A percentile compares a stretch with the other conserved stretches of the same genome.
Evolutionary conservation across 2,888 invertebrate species (phyloP).

Genomic region (Mamestra brassicae): DNA sequence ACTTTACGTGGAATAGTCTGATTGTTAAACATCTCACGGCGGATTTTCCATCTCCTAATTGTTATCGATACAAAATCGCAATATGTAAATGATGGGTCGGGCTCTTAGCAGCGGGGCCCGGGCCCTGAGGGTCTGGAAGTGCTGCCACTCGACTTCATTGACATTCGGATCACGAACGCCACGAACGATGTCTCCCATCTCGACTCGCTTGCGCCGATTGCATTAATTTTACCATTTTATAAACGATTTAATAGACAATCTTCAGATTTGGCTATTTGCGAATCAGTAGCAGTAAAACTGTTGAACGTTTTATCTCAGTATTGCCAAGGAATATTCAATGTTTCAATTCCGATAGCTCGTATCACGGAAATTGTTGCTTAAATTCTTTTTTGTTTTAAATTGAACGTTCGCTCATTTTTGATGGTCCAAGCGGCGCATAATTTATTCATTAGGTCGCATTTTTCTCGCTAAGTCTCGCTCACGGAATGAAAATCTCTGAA

Average conservation of each 20-base stretch:
- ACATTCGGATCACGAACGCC: constrained; percentile 88
- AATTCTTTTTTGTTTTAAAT: constrained; percentile 70
- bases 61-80: constrained; percentile 87
- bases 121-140: constrained; percentile 74
- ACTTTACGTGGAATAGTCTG: constrained; percentile 58
- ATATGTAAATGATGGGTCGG: constrained; percentile 87
- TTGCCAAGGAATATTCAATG: constrained; percentile 63
- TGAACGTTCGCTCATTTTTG: constrained; percentile 74
- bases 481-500: constrained; percentile 72
- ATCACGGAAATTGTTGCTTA: constrained; percentile 71
- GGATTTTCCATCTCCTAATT: constrained; percentile 81
- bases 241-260: constrained; percentile 89
- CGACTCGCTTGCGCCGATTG: constrained; percentile 87
- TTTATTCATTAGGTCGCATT: constrained; percentile 81
- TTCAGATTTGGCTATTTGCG: constrained; percentile 82
- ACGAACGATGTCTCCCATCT: constrained; percentile 89
- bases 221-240: constrained; percentile 90
- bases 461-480: constrained; percentile 72
- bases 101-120: constrained; percentile 73
- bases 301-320: constrained; percentile 63
- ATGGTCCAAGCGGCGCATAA: constrained; percentile 74
- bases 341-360: constrained; percentile 41
- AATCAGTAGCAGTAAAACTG: constrained; percentile 70
- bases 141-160: constrained; percentile 80
- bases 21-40: constrained; percentile 72